Conservation (phyloP, 2,113 vertebrate genomes). For the Carettochelys insculpta region DNA sequence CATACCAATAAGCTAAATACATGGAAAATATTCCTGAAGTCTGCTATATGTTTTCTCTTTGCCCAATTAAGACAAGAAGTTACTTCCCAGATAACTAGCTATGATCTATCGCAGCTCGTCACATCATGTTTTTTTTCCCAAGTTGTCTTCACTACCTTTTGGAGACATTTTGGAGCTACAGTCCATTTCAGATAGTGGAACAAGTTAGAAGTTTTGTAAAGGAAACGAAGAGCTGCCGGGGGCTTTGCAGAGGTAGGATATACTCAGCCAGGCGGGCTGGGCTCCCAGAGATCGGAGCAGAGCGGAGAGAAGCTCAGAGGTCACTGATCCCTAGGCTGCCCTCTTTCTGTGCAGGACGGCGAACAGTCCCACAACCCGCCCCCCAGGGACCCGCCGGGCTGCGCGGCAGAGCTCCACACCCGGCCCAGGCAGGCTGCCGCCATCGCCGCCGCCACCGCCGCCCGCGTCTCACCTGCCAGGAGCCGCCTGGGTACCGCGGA, state of each 20-base stretch:
- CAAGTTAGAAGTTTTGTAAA: not conserved
- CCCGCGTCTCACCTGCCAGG: not conserved
- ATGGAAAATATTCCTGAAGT: not conserved
- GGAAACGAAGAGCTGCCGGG: not conserved
- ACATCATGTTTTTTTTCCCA: not conserved
- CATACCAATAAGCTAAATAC: not conserved
- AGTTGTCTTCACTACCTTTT: not conserved
- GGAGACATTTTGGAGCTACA: not conserved
- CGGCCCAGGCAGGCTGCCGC: not conserved
- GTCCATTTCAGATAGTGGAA: not conserved
- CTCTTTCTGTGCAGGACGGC: too few relatives aligned
- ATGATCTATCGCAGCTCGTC: not conserved
- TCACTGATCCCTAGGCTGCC: not conserved
- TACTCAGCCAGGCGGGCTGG: too few relatives aligned
- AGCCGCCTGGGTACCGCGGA: not conserved
- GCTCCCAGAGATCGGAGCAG: not conserved
- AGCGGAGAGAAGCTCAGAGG: not conserved
- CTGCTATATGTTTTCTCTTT: not conserved
- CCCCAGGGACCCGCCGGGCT: too few relatives aligned
- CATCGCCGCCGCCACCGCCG: too few relatives aligned
- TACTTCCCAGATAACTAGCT: not conserved
- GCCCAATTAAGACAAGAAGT: not conserved
- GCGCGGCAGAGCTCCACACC: not conserved
- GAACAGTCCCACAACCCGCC: too few relatives aligned
- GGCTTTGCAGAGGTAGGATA: not conserved